Conservation (phyloP, 2,113 vertebrate species). For the Cynopterus brachyotis region DNA sequence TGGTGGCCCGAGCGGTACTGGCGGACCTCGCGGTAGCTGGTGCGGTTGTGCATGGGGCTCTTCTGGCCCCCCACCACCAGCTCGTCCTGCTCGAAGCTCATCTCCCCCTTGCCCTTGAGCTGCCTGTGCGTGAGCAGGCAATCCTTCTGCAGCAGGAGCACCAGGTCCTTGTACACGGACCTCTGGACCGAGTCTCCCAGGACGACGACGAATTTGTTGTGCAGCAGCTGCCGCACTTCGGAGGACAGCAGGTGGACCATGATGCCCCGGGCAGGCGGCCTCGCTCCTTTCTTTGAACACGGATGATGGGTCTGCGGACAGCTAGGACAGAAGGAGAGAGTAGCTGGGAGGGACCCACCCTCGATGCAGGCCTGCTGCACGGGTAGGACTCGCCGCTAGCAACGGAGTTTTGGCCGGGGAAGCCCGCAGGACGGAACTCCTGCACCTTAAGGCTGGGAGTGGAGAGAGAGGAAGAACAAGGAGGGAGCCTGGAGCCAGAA, state of each 20-base stretch:
- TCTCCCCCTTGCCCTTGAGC: slow-evolving; percentile 85
- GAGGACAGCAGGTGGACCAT: slow-evolving; percentile 46
- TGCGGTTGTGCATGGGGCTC: slow-evolving; percentile 77
- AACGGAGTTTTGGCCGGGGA: background rate
- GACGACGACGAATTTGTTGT: slow-evolving; percentile 90
- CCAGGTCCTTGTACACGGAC: slow-evolving; percentile 90
- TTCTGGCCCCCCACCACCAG: slow-evolving; percentile 83
- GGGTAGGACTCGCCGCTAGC: background rate
- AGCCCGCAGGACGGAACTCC: background rate
- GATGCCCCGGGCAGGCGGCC: background rate
- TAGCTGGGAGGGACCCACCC: background rate
- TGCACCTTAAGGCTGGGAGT: no score
- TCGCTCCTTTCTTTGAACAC: background rate
- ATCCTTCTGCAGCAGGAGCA: slow-evolving; percentile 88
- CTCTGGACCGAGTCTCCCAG: slow-evolving; percentile 90
- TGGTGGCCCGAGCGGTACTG: slow-evolving; percentile 87
- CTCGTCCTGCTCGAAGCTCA: slow-evolving; percentile 85
- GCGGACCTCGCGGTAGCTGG: slow-evolving; percentile 86
- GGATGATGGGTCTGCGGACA: background rate
- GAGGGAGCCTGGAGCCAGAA: background rate
- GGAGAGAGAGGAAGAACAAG: background rate
- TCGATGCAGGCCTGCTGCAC: background rate
- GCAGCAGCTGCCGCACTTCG: slow-evolving; percentile 83
- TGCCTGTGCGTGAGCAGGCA: slow-evolving; percentile 80
- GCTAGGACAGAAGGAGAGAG: slow-evolving; percentile 59